These are phyloP conservation scores for Charina bottae DNA, from an alignment of 2,113 vertebrate species.

Conservation along the genomic window DNA sequence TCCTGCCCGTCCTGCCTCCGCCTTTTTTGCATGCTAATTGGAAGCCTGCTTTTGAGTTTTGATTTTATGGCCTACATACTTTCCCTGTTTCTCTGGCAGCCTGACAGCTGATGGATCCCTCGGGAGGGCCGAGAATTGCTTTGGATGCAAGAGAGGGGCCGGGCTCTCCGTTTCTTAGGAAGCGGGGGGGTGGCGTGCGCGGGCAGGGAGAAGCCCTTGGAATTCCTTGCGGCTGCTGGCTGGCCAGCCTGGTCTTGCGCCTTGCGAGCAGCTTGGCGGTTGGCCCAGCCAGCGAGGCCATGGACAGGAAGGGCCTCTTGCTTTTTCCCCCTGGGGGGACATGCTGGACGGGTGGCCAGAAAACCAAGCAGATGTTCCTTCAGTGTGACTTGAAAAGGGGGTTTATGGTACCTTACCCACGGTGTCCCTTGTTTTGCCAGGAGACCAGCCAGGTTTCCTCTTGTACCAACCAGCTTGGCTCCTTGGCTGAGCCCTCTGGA, in stretches of 20 bases:
- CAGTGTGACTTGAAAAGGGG: background rate
- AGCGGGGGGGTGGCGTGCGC: constrained; percentile 19
- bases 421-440: no score
- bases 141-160: constrained; percentile 69
- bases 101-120: constrained; percentile 81
- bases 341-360: background rate
- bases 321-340: background rate
- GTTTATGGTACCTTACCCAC: background rate
- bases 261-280: background rate
- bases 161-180: constrained; percentile 57
- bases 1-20: constrained; percentile 39
- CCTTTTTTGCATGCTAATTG: constrained; percentile 77
- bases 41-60: constrained; percentile 72
- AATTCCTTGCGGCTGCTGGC: constrained; percentile 54
- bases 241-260: constrained; percentile 45
- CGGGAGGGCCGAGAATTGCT: constrained; percentile 74
- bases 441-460: background rate
- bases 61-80: constrained; percentile 84
- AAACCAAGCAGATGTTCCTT: background rate
- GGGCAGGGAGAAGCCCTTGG: constrained; percentile 42
- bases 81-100: constrained; percentile 77
- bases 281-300: background rate
- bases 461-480: no score
- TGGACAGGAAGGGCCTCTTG: background rate
- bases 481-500: background rate